Evolutionary conservation across 2,113 vertebrate genomes (phyloP).

Genomic region (Empidonax traillii): DNA sequence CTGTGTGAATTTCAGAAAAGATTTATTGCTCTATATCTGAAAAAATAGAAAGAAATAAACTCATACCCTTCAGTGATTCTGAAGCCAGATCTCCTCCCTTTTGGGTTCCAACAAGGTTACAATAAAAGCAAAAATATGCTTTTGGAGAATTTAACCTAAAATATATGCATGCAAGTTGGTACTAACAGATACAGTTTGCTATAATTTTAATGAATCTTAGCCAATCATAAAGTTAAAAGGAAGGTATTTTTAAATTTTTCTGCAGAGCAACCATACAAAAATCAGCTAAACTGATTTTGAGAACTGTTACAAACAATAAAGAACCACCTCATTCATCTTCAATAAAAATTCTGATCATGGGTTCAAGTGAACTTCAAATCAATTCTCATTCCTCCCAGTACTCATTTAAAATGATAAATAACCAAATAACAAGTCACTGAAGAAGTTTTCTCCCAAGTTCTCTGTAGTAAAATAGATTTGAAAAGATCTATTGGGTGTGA

Average conservation of each 20-base stretch:
- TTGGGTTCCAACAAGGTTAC: neutral
- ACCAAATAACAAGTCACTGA: neutral
- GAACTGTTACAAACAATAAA: neutral
- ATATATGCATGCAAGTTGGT: neutral
- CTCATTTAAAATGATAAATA: neutral
- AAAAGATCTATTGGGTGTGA: neutral
- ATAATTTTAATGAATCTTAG: neutral
- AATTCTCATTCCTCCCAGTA: neutral
- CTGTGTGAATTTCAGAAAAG: neutral
- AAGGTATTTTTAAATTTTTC: neutral
- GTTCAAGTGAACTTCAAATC: neutral
- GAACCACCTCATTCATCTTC: neutral
- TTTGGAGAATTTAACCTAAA: neutral
- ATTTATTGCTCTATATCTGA: neutral
- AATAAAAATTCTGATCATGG: neutral
- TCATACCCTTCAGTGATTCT: neutral
- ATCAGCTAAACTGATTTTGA: neutral
- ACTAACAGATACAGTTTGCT: neutral
- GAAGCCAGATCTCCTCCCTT: neutral
- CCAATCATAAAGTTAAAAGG: neutral
- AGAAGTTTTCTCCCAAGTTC: neutral
- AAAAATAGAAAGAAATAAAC: neutral
- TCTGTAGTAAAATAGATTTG: neutral
- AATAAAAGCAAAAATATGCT: neutral
- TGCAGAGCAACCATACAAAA: neutral